These are phyloP conservation scores for Schizaphis graminum DNA, from an alignment of 2,888 invertebrate genomes.

Conservation along the genomic window DNA sequence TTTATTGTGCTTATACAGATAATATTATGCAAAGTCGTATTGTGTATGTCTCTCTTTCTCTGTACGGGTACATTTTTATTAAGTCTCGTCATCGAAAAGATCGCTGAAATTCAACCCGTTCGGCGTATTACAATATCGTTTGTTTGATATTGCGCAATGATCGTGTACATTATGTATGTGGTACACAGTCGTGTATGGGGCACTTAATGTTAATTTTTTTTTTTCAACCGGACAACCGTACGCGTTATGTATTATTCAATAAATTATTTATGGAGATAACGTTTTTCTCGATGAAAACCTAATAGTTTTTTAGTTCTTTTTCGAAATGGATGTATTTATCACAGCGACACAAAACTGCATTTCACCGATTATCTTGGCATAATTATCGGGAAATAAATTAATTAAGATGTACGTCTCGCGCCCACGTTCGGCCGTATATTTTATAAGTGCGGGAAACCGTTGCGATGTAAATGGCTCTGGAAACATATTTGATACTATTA, in stretches of 20 bases:
- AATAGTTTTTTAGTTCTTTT: neutral
- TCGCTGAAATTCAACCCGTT: neutral
- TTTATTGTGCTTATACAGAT: neutral
- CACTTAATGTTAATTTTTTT: slow-evolving; percentile 25
- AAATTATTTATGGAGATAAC: neutral
- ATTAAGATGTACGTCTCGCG: slow-evolving; percentile 38
- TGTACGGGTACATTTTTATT: neutral
- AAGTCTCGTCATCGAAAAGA: neutral
- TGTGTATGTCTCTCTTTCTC: neutral
- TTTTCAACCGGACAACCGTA: neutral
- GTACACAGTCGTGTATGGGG: neutral
- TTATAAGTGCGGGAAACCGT: neutral
- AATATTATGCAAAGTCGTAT: neutral
- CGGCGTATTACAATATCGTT: neutral
- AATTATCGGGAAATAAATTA: slow-evolving; percentile 50
- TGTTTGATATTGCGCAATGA: neutral
- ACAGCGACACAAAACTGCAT: neutral
- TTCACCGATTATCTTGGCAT: slow-evolving; percentile 23
- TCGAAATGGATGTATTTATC: slow-evolving; percentile 7
- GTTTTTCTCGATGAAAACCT: slow-evolving; percentile 24
- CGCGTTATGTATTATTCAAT: slow-evolving; percentile 13
- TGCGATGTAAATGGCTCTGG: slow-evolving; percentile 41
- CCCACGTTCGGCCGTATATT: slow-evolving; percentile 33
- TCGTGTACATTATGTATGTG: neutral
- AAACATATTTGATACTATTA: slow-evolving; percentile 43